These are phyloP conservation scores for Tenthredo mesomela DNA, from an alignment of 2,888 invertebrate species.

Conservation along the genomic window DNA sequence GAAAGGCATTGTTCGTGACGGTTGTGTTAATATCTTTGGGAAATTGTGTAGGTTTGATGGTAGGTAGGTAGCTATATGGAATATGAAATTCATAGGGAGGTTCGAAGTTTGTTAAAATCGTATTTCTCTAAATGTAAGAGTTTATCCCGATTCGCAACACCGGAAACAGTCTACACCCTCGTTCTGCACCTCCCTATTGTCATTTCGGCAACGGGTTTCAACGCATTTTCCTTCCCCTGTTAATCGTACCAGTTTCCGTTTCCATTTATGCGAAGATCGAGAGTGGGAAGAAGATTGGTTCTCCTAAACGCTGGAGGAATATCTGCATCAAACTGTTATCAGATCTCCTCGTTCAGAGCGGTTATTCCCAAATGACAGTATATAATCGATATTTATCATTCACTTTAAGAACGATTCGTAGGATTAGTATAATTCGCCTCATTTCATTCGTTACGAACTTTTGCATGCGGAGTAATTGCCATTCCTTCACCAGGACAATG, in stretches of 20 bases:
- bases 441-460: background rate
- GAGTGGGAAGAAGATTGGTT: slow-evolving; percentile 39
- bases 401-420: background rate
- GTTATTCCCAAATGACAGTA: background rate
- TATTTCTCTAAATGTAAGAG: background rate
- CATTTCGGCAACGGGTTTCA: background rate
- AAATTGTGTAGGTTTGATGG: background rate
- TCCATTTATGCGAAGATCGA: background rate
- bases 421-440: background rate
- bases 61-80: background rate
- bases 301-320: background rate
- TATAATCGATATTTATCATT: background rate
- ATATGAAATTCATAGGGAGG: background rate
- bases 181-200: background rate
- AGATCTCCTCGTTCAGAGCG: background rate
- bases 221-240: slow-evolving; percentile 14
- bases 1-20: slow-evolving; percentile 7
- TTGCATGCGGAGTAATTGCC: background rate
- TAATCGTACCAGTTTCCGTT: slow-evolving; percentile 29
- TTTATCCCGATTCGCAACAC: background rate
- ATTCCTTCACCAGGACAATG: background rate
- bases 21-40: background rate
- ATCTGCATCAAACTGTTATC: background rate
- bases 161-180: background rate
- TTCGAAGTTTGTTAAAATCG: slow-evolving; percentile 1